Conservation (phyloP, 1,140 invertebrate genomes). For the Pseudomyrmex cubaensis region DNA sequence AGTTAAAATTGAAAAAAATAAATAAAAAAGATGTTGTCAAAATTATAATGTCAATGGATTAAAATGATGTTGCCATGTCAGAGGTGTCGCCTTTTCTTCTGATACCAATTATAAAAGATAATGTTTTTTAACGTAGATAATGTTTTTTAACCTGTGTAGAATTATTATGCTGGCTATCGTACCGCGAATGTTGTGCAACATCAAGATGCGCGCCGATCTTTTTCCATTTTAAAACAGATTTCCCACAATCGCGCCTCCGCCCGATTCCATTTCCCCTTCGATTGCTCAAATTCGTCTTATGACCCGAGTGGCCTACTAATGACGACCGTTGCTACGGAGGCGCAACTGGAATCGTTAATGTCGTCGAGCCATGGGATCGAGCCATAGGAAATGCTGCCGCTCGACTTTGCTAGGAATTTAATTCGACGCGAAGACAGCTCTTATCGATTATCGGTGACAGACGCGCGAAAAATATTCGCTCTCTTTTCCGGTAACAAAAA, state of each 20-base stretch:
- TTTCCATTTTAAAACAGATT: constrained; percentile 28
- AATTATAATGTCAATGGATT: too few species aligned
- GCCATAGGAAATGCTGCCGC: constrained; percentile 9
- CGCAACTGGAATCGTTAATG: constrained; percentile 45
- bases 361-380: constrained; percentile 2
- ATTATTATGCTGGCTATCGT: not conserved
- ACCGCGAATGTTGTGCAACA: not conserved
- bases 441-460: constrained; percentile 26
- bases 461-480: not conserved
- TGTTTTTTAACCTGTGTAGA: not conserved
- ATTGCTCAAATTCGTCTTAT: constrained; percentile 44
- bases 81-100: too few species aligned
- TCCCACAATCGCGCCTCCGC: not conserved
- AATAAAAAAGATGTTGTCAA: too few species aligned
- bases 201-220: not conserved
- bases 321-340: constrained; percentile 8
- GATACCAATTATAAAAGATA: too few species aligned
- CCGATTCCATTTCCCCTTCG: constrained; percentile 7
- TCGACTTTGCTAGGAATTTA: constrained; percentile 45
- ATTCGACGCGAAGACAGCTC: constrained; percentile 12
- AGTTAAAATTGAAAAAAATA: too few species aligned
- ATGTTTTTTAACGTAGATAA: too few species aligned
- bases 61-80: too few species aligned
- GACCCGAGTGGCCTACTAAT: constrained; percentile 44
- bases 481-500: not conserved